These are phyloP conservation scores for Temnothorax unifasciatus DNA, from an alignment of 2,888 invertebrate species.

Conservation along the genomic window DNA sequence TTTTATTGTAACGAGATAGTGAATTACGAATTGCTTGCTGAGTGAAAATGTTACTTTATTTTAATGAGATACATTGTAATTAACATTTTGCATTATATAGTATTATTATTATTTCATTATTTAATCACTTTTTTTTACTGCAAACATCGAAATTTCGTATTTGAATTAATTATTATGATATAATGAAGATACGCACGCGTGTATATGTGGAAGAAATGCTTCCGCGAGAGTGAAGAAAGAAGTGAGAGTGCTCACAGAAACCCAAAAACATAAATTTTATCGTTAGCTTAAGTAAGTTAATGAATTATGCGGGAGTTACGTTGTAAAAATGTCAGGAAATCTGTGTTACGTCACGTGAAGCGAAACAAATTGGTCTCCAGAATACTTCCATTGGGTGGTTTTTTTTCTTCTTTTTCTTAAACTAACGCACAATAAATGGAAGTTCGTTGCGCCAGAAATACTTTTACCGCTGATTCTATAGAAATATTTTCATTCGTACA, in stretches of 20 bases:
- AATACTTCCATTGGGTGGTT: neutral
- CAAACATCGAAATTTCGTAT: neutral
- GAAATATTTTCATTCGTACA: neutral
- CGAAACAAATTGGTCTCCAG: constrained; percentile 22
- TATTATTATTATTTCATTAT: neutral
- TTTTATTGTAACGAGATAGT: neutral
- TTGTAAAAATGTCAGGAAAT: constrained; percentile 8
- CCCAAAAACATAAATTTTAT: constrained; percentile 24
- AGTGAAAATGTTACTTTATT: neutral
- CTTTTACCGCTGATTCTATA: neutral
- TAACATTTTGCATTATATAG: neutral
- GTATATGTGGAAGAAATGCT: constrained; percentile 2
- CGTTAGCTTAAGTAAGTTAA: constrained; percentile 35
- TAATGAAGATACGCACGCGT: neutral
- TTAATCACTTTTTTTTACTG: neutral
- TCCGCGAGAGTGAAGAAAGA: constrained; percentile 28
- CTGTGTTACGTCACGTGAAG: constrained; percentile 15
- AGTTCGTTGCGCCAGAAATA: neutral
- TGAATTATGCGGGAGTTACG: constrained; percentile 44
- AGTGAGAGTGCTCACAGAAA: constrained; percentile 27
- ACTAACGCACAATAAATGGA: neutral
- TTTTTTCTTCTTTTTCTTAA: neutral
- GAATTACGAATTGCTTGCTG: too few relatives aligned
- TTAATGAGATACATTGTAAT: neutral
- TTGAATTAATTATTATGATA: constrained; percentile 14